A percentile compares a stretch with the other conserved stretches of the same genome.
Evolutionary conservation across 2,797 vertebrate species (phyloP).

Genomic region (Heliangelus exortis): DNA sequence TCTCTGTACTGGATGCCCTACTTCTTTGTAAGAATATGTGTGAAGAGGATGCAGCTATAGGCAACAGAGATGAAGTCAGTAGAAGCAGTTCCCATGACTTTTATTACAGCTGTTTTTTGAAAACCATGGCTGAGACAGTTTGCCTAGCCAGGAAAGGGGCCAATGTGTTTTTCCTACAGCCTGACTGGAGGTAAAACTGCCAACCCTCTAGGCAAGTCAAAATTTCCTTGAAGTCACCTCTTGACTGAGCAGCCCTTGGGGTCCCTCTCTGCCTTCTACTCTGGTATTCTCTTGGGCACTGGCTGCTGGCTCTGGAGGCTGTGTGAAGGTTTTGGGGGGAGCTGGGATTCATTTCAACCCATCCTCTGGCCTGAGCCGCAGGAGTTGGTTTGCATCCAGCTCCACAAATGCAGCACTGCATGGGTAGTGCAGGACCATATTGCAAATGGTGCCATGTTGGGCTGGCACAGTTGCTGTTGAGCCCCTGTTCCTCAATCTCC

Average conservation of each 20-base stretch:
- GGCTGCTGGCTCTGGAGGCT: neutral
- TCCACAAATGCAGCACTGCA: neutral
- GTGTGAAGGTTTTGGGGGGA: neutral
- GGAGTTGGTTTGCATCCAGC: neutral
- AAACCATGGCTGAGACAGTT: neutral
- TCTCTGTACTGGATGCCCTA: neutral
- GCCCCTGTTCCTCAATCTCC: neutral
- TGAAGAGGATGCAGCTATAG: neutral
- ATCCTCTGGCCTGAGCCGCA: neutral
- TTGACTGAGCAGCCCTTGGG: neutral
- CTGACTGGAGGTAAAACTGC: neutral
- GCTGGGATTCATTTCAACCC: neutral
- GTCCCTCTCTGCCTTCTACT: accelerated
- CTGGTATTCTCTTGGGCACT: neutral
- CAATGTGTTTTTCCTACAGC: neutral
- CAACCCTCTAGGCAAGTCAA: neutral
- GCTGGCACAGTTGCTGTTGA: neutral
- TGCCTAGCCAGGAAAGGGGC: neutral
- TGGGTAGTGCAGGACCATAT: neutral
- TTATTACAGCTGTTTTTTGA: neutral
- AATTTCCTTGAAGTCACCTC: neutral
- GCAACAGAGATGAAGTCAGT: neutral
- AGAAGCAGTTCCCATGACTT: neutral
- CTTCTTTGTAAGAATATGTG: neutral
- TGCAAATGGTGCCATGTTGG: neutral